phyloP scores from a whole-genome alignment of 2,113 vertebrate species.

The Oryzias curvinotus region DNA sequence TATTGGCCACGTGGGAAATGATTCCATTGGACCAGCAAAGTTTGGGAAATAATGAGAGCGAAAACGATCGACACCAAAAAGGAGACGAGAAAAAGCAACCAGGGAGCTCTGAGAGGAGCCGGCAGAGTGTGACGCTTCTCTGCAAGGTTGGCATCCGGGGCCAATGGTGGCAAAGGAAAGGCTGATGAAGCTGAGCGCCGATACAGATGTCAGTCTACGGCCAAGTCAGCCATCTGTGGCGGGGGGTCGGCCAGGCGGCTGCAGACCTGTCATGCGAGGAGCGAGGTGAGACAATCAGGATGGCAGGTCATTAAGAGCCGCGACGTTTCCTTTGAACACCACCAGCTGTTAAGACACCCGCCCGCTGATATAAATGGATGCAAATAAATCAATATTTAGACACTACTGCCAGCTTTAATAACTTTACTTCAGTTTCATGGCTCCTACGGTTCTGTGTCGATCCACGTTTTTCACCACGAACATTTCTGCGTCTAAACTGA shows the following conservation, averaged over 20 bases:
- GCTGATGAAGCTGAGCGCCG: constrained; percentile 50
- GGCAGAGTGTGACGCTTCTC: constrained; percentile 52
- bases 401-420: too few species aligned
- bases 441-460: too few species aligned
- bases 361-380: background rate
- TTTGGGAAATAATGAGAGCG: constrained; percentile 35
- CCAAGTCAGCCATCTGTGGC: constrained; percentile 64
- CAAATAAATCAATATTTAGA: background rate
- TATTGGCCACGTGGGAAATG: constrained; percentile 66
- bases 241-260: constrained; percentile 46
- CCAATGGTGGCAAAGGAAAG: constrained; percentile 51
- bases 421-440: too few species aligned
- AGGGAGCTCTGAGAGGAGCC: constrained; percentile 27
- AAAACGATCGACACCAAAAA: constrained; percentile 24
- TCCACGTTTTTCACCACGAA: too few species aligned
- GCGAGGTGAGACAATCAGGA: constrained; percentile 34
- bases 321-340: constrained; percentile 31
- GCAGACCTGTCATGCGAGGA: constrained; percentile 9
- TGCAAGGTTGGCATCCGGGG: constrained; percentile 60
- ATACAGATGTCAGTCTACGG: constrained; percentile 61
- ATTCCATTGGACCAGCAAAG: constrained; percentile 45
- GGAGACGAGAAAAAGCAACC: constrained; percentile 21
- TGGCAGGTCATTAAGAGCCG: constrained; percentile 39
- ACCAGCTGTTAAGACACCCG: constrained; percentile 15
- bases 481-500: too few species aligned